Conservation (phyloP, 2,888 invertebrate genomes). For the Drosophila robusta region DNA sequence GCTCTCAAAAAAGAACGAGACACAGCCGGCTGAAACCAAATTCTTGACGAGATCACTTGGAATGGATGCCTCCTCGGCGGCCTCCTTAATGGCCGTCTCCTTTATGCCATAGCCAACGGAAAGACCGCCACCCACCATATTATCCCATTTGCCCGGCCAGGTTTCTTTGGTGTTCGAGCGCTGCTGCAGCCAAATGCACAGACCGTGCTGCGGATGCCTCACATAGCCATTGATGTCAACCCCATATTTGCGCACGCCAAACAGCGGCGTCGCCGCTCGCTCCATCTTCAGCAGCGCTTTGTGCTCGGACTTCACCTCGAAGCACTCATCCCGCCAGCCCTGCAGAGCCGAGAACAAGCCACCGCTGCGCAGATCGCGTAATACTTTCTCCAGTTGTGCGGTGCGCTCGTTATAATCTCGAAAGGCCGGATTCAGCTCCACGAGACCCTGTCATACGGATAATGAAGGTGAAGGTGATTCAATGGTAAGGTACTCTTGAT, state of each 20-base stretch:
- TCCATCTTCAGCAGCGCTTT: slow-evolving; percentile 92
- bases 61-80: slow-evolving; percentile 97
- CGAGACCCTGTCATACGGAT: slow-evolving; percentile 87
- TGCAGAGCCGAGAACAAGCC: slow-evolving; percentile 92
- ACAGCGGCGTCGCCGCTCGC: slow-evolving; percentile 95
- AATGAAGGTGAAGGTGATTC: slow-evolving; percentile 2
- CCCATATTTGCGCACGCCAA: slow-evolving; percentile 97
- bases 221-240: slow-evolving; percentile 98
- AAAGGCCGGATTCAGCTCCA: slow-evolving; percentile 94
- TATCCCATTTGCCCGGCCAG: slow-evolving; percentile 98
- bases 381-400: slow-evolving; percentile 90
- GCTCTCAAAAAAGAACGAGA: slow-evolving; percentile 93
- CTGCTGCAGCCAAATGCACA: slow-evolving; percentile 95
- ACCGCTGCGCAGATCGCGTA: slow-evolving; percentile 90
- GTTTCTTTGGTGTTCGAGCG: slow-evolving; percentile 96
- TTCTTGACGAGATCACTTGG: slow-evolving; percentile 90
- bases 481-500: slow-evolving; percentile 7
- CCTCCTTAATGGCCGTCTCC: slow-evolving; percentile 97
- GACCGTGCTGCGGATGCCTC: slow-evolving; percentile 92
- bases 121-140: slow-evolving; percentile 97
- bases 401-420: slow-evolving; percentile 94
- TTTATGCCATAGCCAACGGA: slow-evolving; percentile 94
- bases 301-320: slow-evolving; percentile 92
- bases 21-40: slow-evolving; percentile 85
- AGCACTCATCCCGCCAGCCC: slow-evolving; percentile 98